phyloP scores from a whole-genome alignment of 2,113 vertebrate genomes.

The Stercorarius parasiticus region DNA sequence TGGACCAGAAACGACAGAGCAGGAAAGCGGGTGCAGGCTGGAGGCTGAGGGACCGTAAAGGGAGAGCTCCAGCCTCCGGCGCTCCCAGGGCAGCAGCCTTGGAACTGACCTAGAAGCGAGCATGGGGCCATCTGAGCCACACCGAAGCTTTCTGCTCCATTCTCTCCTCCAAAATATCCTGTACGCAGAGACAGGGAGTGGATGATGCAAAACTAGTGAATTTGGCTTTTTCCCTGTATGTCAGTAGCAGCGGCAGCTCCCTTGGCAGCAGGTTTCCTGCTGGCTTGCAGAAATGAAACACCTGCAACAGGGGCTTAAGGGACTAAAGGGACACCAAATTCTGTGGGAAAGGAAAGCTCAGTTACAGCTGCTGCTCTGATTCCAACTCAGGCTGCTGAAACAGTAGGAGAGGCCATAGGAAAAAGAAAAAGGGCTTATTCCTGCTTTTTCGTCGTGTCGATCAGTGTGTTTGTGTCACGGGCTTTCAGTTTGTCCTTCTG shows the following conservation, averaged over 20 bases:
- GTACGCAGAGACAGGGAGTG: background rate
- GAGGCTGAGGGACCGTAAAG: rapidly evolving
- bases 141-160: background rate
- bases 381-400: background rate
- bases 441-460: rapidly evolving
- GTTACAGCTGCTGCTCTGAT: background rate
- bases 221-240: background rate
- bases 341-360: background rate
- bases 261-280: background rate
- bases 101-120: background rate
- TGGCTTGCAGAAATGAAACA: background rate
- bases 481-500: background rate
- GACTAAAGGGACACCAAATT: background rate
- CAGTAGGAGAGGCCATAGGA: background rate
- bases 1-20: background rate
- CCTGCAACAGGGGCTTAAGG: background rate
- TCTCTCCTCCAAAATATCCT: background rate
- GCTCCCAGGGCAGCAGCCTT: background rate
- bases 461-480: background rate
- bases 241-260: background rate
- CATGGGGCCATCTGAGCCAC: background rate
- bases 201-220: background rate
- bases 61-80: background rate
- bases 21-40: background rate
- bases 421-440: background rate